Evolutionary conservation across 2,113 vertebrate species (phyloP).

Genomic region (Agelaius phoeniceus): DNA sequence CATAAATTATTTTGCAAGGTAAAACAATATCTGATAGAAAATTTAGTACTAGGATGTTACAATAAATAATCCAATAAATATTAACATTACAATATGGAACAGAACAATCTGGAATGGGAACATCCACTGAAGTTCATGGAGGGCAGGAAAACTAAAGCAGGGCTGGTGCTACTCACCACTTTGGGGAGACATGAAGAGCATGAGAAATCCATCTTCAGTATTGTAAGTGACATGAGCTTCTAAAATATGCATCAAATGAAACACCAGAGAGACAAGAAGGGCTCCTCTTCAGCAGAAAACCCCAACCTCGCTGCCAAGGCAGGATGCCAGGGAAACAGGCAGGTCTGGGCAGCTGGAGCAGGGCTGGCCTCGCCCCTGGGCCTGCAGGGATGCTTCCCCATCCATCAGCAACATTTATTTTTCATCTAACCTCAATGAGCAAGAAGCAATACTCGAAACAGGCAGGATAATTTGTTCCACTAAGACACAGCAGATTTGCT

Average conservation of each 20-base stretch:
- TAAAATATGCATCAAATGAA: slow-evolving; percentile 41
- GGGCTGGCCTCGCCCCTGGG: not conserved
- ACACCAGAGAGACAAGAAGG: not conserved
- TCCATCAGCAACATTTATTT: slow-evolving; percentile 1
- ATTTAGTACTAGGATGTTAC: not conserved
- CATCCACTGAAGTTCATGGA: not conserved
- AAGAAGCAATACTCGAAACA: not conserved
- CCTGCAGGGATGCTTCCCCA: not conserved
- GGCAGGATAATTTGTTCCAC: not conserved
- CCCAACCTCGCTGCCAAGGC: not conserved
- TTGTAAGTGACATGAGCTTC: not conserved
- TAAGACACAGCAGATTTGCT: slow-evolving; percentile 5
- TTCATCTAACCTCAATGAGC: not conserved
- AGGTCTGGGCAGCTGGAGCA: not conserved
- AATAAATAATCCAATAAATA: not conserved
- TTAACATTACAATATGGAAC: not conserved
- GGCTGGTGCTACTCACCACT: not conserved
- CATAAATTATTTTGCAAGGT: not conserved
- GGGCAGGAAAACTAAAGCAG: not conserved
- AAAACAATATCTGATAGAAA: not conserved
- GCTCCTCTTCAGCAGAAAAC: not conserved
- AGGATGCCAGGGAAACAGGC: not conserved
- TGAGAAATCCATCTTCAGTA: not conserved
- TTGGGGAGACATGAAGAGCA: not conserved
- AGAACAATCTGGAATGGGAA: not conserved